These are phyloP conservation scores for Napeogenes sylphis DNA, from an alignment of 2,888 invertebrate species.

Conservation along the genomic window DNA sequence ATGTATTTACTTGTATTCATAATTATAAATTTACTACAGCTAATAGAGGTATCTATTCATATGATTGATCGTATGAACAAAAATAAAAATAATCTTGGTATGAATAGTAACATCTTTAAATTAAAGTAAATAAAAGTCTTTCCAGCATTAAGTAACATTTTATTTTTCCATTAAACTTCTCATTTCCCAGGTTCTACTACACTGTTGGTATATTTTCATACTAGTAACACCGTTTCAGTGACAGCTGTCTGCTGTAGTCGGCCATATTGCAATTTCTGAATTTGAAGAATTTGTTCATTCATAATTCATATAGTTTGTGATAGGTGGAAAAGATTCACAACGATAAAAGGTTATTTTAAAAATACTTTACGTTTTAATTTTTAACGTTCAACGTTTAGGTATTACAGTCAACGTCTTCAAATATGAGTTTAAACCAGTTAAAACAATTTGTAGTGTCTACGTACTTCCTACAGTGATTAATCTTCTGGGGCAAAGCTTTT, in stretches of 20 bases:
- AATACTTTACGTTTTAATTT: background rate
- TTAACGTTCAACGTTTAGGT: background rate
- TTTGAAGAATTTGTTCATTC: conserved; percentile 40
- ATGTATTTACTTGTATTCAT: no score
- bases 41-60: no score
- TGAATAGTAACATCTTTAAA: no score
- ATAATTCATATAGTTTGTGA: conserved; percentile 31
- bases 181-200: conserved; percentile 11
- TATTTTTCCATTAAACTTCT: no score
- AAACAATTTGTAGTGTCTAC: conserved; percentile 66
- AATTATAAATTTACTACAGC: no score
- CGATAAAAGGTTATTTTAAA: conserved; percentile 9
- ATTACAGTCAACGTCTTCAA: conserved; percentile 19
- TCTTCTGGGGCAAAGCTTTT: conserved; percentile 69
- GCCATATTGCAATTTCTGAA: conserved; percentile 59
- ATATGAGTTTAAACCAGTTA: conserved; percentile 51
- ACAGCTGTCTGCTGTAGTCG: conserved; percentile 52
- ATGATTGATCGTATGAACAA: no score
- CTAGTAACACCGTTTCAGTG: conserved; percentile 28
- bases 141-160: no score
- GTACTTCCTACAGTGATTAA: conserved; percentile 69
- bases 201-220: conserved; percentile 24
- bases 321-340: conserved; percentile 21
- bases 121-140: no score
- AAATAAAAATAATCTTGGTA: no score